Evolutionary conservation across 1,140 invertebrate genomes (phyloP).

Genomic region (Goniozus legneri): DNA sequence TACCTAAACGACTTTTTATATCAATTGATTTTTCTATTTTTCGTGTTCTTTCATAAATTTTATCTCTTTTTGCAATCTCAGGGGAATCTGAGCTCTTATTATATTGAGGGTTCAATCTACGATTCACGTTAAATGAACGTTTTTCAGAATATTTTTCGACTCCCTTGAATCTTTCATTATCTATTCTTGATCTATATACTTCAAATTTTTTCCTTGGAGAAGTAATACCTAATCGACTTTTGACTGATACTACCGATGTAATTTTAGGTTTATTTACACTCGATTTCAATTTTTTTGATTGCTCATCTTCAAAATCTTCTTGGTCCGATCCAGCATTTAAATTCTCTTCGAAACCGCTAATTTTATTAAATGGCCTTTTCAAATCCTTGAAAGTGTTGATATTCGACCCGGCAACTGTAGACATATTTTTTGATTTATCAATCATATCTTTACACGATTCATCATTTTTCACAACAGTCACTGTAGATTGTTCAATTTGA

Average conservation of each 20-base stretch:
- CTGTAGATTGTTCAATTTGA: no score
- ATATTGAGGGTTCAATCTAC: slow-evolving; percentile 18
- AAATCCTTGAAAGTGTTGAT: neutral
- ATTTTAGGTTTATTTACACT: slow-evolving; percentile 43
- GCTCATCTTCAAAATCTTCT: slow-evolving; percentile 15
- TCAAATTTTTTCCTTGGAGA: slow-evolving; percentile 39
- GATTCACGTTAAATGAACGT: slow-evolving; percentile 13
- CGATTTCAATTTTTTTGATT: slow-evolving; percentile 35
- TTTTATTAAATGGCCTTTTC: neutral
- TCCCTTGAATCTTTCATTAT: slow-evolving; percentile 15
- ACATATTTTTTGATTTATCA: neutral
- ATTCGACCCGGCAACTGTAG: neutral
- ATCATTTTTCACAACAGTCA: neutral
- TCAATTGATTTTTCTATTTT: slow-evolving; percentile 19
- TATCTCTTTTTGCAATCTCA: slow-evolving; percentile 20
- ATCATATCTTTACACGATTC: neutral
- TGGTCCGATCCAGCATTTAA: slow-evolving; percentile 3
- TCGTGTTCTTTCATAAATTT: slow-evolving; percentile 14
- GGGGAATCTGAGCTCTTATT: slow-evolving; percentile 16
- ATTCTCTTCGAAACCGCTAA: neutral
- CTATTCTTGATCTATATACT: slow-evolving; percentile 19
- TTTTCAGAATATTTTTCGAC: slow-evolving; percentile 25
- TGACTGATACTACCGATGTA: slow-evolving; percentile 47
- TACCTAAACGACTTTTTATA: slow-evolving; percentile 31
- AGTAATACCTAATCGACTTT: slow-evolving; percentile 34